A percentile compares a stretch with the other conserved stretches of the same genome.
These are phyloP conservation scores for Melipona quadrifasciata DNA, from an alignment of 1,140 invertebrate species.

Conservation along the genomic window DNA sequence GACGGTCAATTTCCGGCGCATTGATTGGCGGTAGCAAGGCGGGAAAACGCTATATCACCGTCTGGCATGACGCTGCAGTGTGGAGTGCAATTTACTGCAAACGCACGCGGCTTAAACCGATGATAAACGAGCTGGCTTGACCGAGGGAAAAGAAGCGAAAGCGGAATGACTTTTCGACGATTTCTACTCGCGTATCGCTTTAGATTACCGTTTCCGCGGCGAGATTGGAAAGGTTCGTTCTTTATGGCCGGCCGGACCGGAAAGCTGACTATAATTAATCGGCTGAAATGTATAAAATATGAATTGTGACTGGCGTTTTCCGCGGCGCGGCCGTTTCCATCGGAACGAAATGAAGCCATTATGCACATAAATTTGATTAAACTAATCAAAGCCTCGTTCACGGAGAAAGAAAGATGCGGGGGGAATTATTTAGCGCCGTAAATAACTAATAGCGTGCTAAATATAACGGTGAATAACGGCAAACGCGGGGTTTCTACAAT, in stretches of 20 bases:
- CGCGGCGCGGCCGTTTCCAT: background rate
- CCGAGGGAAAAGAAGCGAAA: constrained; percentile 59
- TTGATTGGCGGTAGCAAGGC: constrained; percentile 65
- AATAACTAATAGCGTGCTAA: background rate
- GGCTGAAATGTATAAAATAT: constrained; percentile 27
- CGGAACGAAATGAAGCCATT: background rate
- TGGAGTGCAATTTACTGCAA: constrained; percentile 61
- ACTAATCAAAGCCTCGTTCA: background rate
- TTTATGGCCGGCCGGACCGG: constrained; percentile 5
- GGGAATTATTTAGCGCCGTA: background rate
- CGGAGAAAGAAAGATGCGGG: background rate
- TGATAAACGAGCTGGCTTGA: constrained; percentile 64
- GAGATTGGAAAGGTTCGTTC: constrained; percentile 42
- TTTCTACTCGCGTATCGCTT: constrained; percentile 58
- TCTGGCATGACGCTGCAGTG: constrained; percentile 63
- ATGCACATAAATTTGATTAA: constrained; percentile 6
- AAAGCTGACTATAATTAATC: constrained; percentile 44
- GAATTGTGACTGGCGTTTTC: background rate
- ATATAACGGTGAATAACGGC: background rate
- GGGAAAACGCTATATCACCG: constrained; percentile 65
- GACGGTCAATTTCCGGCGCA: constrained; percentile 70
- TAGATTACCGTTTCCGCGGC: constrained; percentile 39
- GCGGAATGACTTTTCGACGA: constrained; percentile 64
- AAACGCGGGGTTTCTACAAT: background rate
- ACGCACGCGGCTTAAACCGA: constrained; percentile 64